A percentile compares a stretch with the other conserved stretches of the same genome.
phyloP scores from a whole-genome alignment of 2,797 vertebrate genomes.

The Salmo trutta region DNA sequence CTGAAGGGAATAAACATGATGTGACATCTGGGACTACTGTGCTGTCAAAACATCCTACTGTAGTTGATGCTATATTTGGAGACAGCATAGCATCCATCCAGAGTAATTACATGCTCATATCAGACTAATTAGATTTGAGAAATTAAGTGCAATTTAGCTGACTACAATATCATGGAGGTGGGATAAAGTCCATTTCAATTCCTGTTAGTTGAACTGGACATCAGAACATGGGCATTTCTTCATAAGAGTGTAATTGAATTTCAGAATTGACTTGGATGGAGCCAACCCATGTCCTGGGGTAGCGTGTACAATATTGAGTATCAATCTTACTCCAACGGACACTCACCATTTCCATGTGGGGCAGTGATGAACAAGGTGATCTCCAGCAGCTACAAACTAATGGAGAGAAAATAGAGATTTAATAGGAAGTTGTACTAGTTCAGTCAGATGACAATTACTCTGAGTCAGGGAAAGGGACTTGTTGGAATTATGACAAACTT shows the following conservation, averaged over 20 bases:
- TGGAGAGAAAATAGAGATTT: conserved; percentile 5
- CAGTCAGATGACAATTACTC: neutral
- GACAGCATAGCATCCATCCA: neutral
- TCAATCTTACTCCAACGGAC: neutral
- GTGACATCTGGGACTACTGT: neutral
- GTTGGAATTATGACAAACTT: neutral
- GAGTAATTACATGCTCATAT: neutral
- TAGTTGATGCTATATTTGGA: neutral
- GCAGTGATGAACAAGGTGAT: conserved; percentile 97
- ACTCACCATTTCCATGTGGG: conserved; percentile 99
- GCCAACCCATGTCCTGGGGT: neutral
- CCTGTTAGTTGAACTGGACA: too few species aligned
- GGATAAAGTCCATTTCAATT: neutral
- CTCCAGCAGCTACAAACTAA: conserved; percentile 96
- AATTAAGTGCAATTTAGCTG: neutral
- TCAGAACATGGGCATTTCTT: too few species aligned
- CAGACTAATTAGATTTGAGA: neutral
- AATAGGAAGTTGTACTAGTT: neutral
- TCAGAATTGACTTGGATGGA: neutral
- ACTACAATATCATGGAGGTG: neutral
- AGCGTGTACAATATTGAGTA: neutral
- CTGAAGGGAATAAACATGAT: conserved; percentile 67
- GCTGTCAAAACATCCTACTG: neutral
- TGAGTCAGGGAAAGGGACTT: neutral
- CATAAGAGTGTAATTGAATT: too few species aligned